A percentile compares a stretch with the other conserved stretches of the same genome.
Evolutionary conservation across 2,797 vertebrate genomes (phyloP).

Genomic region (Micromesistius poutassou): DNA sequence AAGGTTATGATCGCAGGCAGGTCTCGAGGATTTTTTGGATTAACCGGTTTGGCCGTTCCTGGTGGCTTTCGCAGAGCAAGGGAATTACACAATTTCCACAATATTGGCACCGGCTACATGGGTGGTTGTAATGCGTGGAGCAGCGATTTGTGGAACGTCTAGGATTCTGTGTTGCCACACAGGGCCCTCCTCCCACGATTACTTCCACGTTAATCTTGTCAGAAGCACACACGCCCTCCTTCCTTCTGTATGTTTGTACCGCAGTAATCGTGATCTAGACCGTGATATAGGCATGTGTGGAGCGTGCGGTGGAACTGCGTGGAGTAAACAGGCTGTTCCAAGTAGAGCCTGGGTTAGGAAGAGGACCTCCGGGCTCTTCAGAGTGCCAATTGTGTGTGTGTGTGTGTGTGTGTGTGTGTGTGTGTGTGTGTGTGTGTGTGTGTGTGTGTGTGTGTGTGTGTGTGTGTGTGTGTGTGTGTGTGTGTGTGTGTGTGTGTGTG

Average conservation of each 20-base stretch:
- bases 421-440: constrained; percentile 2
- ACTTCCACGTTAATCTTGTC: constrained; percentile 12
- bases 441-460: constrained; percentile 6
- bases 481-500: constrained; percentile 16
- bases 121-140: background rate
- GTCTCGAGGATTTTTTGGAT: background rate
- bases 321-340: background rate
- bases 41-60: background rate
- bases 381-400: background rate
- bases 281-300: background rate
- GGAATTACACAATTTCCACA: background rate
- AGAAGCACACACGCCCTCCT: background rate
- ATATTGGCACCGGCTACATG: background rate
- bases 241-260: background rate
- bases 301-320: background rate
- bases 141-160: background rate
- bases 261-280: background rate
- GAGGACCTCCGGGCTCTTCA: background rate
- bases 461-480: constrained; percentile 4
- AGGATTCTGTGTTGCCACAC: background rate
- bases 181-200: background rate
- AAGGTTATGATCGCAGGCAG: background rate
- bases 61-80: background rate
- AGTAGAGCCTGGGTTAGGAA: background rate
- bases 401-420: constrained; percentile 6